Conservation (phyloP, 2,797 vertebrate genomes). For the Tapera naevia region DNA sequence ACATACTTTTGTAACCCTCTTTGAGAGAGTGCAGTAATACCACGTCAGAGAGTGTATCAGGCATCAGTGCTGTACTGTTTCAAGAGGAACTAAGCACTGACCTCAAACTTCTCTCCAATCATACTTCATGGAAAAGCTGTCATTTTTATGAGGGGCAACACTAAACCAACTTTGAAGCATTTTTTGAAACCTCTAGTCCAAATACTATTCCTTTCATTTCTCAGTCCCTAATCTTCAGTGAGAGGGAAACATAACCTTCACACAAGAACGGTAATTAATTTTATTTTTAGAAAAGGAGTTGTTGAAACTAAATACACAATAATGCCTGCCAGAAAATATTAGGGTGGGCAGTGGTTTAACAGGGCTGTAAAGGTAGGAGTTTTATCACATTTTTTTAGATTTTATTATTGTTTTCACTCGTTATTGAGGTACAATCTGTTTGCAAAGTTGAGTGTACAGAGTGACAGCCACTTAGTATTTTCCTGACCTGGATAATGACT, state of each 20-base stretch:
- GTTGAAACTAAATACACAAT: background rate
- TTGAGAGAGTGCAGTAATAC: background rate
- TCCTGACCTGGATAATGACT: accelerated
- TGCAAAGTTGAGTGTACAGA: background rate
- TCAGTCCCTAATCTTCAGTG: background rate
- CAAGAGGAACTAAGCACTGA: background rate
- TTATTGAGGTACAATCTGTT: background rate
- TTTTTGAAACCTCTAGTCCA: background rate
- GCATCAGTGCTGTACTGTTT: accelerated
- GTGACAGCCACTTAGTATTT: background rate
- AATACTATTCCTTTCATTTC: background rate
- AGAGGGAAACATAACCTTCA: background rate
- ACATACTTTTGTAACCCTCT: background rate
- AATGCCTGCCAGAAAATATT: background rate
- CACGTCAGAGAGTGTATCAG: background rate
- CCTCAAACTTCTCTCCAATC: background rate
- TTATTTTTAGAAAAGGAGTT: background rate
- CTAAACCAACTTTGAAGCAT: background rate
- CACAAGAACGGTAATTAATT: background rate
- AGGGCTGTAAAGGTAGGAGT: background rate
- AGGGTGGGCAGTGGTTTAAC: background rate
- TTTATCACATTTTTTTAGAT: background rate
- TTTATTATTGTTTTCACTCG: background rate
- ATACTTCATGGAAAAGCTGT: background rate
- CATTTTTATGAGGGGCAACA: background rate